Base-by-base conservation (phyloP, 2,113 vertebrate species). In the Crypturellus undulatus region DNA sequence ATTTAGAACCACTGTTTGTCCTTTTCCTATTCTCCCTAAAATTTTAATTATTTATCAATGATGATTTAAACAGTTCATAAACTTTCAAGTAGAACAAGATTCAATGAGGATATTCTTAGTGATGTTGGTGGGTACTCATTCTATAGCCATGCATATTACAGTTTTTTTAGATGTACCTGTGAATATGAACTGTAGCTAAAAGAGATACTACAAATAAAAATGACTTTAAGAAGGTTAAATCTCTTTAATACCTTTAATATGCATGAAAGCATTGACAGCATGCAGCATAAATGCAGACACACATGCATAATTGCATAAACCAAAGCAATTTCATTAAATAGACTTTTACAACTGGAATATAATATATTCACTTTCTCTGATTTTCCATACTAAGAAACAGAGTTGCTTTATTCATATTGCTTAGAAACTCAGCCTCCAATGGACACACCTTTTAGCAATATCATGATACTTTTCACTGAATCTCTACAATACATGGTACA, bases 241-340 rank as follows among this genome's bases (percentile, higher is more conserved):
- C 12, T n/a, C 30, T 52, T 81, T 28, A 67, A 68, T 75, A 90
- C 9, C 34, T 38, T 38, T 38, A 38, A 54, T 1, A 1, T 6
- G 24, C 21, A 64, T 3, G 6, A 65, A 79, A 89, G 58, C 0
- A 1, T 15, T 94, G 45, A 32, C 28, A 80, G 76, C 40, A 42
- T 4, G 25, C 32, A 85, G 45, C 64, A 70, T 43, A 86, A 85
- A 79, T 10, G 38, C n/a, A 87, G 60, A 20, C 32, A 83, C 56
- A 81, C 18, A 0, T 22, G 24, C 6, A 84, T 12, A 47, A 52
- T 52, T 75, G 63, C 11, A 34, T 4, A 84, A 5, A 75, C 16
- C 6, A 26, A 84, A 90, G 34, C 3, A 68, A 76, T 84, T 94
- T 36, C 56, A 84, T 34, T 81, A 75, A 84, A 70, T 24, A 82